Percentiles rank a stretch among this genome's conserved stretches.
Conservation (phyloP, 2,888 invertebrate species). For the Limnephilus marmoratus region DNA sequence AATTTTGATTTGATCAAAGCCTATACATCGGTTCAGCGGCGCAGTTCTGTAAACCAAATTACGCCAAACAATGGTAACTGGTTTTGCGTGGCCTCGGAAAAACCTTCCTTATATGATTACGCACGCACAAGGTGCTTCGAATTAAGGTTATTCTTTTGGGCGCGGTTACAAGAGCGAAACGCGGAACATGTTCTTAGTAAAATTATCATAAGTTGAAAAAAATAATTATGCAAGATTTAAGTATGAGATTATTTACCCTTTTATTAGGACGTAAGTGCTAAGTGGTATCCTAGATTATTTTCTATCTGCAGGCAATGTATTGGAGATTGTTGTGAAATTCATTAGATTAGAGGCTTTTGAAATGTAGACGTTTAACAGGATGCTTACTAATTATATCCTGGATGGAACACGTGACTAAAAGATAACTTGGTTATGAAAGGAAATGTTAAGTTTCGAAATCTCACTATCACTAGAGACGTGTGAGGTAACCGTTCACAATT, state of each 20-base stretch:
- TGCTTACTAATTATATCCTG: background rate
- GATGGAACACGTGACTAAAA: background rate
- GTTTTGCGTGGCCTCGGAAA: conserved; percentile 33
- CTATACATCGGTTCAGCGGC: background rate
- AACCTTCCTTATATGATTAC: conserved; percentile 38
- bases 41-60: conserved; percentile 29
- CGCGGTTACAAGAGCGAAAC: background rate
- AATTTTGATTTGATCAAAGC: conserved; percentile 24
- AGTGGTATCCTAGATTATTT: background rate
- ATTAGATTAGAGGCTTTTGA: background rate
- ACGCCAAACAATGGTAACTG: conserved; percentile 15
- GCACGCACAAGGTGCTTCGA: conserved; percentile 31
- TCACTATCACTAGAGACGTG: background rate
- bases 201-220: background rate
- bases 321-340: background rate
- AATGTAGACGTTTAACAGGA: background rate
- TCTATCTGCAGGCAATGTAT: background rate
- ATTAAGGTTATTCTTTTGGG: conserved; percentile 19
- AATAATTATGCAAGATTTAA: background rate
- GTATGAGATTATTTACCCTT: background rate
- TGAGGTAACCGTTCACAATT: too few species aligned
- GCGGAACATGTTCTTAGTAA: background rate
- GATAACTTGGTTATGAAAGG: background rate
- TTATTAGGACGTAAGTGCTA: background rate
- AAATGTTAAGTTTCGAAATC: too few species aligned